These are phyloP conservation scores for Micromussa lordhowensis DNA, from an alignment of 92 coral and sea anemone species.

Conservation along the genomic window DNA sequence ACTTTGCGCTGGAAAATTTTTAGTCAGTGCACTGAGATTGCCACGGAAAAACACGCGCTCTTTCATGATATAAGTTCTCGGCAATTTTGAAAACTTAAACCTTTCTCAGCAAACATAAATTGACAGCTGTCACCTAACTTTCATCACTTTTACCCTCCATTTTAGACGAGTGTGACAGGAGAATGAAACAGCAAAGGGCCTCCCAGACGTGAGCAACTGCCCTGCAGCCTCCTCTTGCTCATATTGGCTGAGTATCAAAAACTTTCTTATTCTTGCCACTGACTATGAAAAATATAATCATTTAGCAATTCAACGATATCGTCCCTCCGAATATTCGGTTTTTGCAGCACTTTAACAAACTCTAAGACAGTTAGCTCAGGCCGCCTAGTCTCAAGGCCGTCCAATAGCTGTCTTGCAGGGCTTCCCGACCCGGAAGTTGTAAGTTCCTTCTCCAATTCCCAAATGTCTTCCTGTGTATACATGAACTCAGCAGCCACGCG, in stretches of 20 bases:
- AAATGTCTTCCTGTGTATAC: constrained; percentile 19
- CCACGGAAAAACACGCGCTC: no score
- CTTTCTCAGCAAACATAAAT: no score
- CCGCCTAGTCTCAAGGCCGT: constrained; percentile 14
- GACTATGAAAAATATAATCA: background rate
- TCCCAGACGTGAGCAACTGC: background rate
- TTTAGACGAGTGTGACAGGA: background rate
- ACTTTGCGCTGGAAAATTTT: no score
- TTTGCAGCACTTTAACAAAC: constrained; percentile 11
- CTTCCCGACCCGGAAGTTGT: constrained; percentile 8
- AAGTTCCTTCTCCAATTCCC: constrained; percentile 32
- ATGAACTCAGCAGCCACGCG: constrained; percentile 3
- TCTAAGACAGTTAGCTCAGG: constrained; percentile 14
- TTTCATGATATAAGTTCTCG: no score
- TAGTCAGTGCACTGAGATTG: no score
- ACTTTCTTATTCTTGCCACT: background rate
- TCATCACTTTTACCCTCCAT: no score
- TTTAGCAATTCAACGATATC: constrained; percentile 17
- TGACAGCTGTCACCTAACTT: no score
- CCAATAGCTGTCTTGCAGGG: constrained; percentile 24
- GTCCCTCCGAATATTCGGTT: background rate
- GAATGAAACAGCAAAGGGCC: background rate
- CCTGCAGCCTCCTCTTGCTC: background rate
- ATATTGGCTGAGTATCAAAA: background rate
- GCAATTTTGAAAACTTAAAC: no score